These are phyloP conservation scores for Anoura caudifer DNA, from an alignment of 2,113 vertebrate species.

Conservation along the genomic window DNA sequence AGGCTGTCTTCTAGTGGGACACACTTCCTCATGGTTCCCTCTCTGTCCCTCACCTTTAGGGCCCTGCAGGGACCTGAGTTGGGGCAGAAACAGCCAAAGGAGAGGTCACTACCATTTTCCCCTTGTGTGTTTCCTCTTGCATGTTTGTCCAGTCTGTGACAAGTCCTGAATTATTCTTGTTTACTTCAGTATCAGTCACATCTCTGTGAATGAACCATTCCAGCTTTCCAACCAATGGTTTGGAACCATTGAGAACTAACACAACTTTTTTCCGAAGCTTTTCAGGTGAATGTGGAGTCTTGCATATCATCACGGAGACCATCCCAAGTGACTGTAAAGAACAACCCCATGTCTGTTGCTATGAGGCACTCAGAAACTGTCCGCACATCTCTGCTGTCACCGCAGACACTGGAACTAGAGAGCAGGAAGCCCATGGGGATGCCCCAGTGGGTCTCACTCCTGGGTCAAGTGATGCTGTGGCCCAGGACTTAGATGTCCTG, in stretches of 20 bases:
- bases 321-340: background rate
- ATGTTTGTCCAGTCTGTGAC: background rate
- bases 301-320: background rate
- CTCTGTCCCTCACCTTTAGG: too few species aligned
- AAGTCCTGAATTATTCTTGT: background rate
- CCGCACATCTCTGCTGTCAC: background rate
- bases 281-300: background rate
- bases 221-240: background rate
- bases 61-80: too few species aligned
- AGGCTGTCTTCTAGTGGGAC: too few species aligned
- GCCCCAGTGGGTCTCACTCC: background rate
- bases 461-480: background rate
- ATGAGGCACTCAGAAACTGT: background rate
- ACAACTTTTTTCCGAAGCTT: too few species aligned
- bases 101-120: too few species aligned
- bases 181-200: background rate
- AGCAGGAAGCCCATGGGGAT: background rate
- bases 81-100: too few species aligned
- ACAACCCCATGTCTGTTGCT: fast-evolving
- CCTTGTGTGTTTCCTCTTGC: background rate
- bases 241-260: background rate
- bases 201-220: background rate
- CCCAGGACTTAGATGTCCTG: background rate
- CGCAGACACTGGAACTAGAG: background rate
- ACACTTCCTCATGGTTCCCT: too few species aligned